Evolutionary conservation across 1,140 invertebrate genomes (phyloP), one percentile per base, ranked within the genome.

Genomic region (Apocrypta bakeri): DNA sequence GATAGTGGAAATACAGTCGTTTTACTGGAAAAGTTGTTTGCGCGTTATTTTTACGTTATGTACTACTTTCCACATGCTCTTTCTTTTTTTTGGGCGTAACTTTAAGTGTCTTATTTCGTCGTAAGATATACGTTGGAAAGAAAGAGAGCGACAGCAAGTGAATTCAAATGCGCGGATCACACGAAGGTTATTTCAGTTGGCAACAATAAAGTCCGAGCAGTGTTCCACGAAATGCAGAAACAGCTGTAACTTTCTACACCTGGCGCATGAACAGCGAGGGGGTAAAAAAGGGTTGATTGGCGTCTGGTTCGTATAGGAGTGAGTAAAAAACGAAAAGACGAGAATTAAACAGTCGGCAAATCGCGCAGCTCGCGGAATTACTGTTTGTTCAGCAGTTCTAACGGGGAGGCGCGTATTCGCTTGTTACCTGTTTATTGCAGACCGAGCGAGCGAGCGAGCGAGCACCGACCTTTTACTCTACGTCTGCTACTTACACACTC

Each of bases 321-420:
- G 17, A 56, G 48, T 21, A 6, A 56, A 21, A 21, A 21, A 56
- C 17, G 14, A 17, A 48, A 17, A 48, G 11, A 17, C n/a, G 14
- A 21, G 27, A 33, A n/a, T 63, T 72, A 33, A 72, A 61, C 31
- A 72, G 21, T 17, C 7, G 37, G 40, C 21, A 72, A 69, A 56
- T 40, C 31, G 31, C 31, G 17, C n/a, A 31, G 21, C 27, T 33
- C n/a, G 3, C 42, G 29, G n/a, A 80, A 80, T 40, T 72, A 33
- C 11, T 37, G 42, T 80, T 78, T 72, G 48, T 37, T 79, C 48
- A 24, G 21, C 64, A 79, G 42, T 31, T 71, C 3, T 56, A n/a
- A 2, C 2, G 21, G 17, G n/a, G 11, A 42, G 31, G 37, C 17
- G 24, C 27, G 25, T 31, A 71, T 79, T 79, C 40, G 72, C 17